Base-by-base conservation (phyloP, 2,888 invertebrate species). In the Hypselothyrea guttata region DNA sequence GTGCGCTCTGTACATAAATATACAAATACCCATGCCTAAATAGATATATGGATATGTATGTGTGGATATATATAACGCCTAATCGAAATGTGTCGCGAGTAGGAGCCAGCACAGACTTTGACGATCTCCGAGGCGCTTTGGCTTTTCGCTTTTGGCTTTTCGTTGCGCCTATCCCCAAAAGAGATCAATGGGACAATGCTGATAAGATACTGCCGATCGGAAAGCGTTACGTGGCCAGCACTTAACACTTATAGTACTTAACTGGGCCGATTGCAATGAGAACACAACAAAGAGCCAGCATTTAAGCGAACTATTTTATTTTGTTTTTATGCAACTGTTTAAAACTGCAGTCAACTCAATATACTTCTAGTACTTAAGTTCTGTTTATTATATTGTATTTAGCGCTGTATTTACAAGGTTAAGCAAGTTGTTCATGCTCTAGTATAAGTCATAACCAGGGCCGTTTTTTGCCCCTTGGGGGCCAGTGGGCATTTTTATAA, bases 1-100 rank as follows among this genome's bases (percentile, higher is more conserved):
- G 78, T 78, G 75, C 83, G 57, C 75, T 75, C 69, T 62, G 68
- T 71, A 67, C 71, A 49, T 38, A 54, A 13, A 41, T n/a, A 38
- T 7, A 33, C 33, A 56, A n/a, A 40, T 2, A 44, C 11, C 44
- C 41, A 51, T 27, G 33, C 12, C 30, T 35, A 52, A 12, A 45
- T 15, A 49, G 4, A 7, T n/a, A 31, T 12, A 58, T 31, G 35
- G 49, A 46, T 42, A 58, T 33, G 35, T 35, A 58, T 34, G 53
- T 53, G 66, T 16, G 13, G 49, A 42, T 46, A 49, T 49, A 69
- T 52, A 76, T 69, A 69, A 84, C 78, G 78, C 85, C 78, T 84
- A 78, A 78, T 78, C 82, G 75, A 78, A 84, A 63, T 64, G 63
- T 62, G 71, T 64, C 49, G 69, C 57, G 76, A 72, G 81, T 79